Conservation (phyloP, 1,140 invertebrate genomes). For the Gonioctena quinquepunctata region DNA sequence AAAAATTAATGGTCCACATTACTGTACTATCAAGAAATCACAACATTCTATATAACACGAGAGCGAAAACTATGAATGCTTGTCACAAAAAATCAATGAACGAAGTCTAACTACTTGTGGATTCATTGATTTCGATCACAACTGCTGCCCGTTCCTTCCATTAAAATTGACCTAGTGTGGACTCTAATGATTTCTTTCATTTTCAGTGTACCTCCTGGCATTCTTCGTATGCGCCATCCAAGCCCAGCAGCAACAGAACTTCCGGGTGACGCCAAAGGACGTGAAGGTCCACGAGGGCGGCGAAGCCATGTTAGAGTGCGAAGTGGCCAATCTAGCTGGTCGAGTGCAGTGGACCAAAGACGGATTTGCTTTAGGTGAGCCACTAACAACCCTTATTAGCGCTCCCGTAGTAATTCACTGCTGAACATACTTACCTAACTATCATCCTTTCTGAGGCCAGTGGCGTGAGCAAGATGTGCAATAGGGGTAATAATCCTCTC, state of each 20-base stretch:
- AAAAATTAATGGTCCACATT: too few species aligned
- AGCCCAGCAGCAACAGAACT: slow-evolving; percentile 75
- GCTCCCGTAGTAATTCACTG: background rate
- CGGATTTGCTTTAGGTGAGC: slow-evolving; percentile 86
- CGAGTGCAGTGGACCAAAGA: slow-evolving; percentile 94
- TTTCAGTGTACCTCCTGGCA: slow-evolving; percentile 30
- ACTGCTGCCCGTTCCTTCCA: too few species aligned
- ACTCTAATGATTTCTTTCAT: slow-evolving; percentile 11
- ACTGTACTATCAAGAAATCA: too few species aligned
- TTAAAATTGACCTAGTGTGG: too few species aligned
- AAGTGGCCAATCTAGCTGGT: slow-evolving; percentile 81
- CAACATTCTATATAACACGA: too few species aligned
- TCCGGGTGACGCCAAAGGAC: slow-evolving; percentile 76
- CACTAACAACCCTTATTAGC: slow-evolving; percentile 16
- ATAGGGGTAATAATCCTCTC: too few species aligned
- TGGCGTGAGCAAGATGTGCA: too few species aligned
- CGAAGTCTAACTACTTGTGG: too few species aligned
- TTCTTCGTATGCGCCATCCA: slow-evolving; percentile 2
- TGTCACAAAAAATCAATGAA: too few species aligned
- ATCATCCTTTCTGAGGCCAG: too few species aligned
- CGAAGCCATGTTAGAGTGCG: slow-evolving; percentile 81
- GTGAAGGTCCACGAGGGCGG: slow-evolving; percentile 80
- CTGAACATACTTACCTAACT: background rate
- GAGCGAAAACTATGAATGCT: too few species aligned
- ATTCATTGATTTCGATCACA: too few species aligned